Conservation (phyloP, 2,797 vertebrate species). For the Limnodromus scolopaceus region DNA sequence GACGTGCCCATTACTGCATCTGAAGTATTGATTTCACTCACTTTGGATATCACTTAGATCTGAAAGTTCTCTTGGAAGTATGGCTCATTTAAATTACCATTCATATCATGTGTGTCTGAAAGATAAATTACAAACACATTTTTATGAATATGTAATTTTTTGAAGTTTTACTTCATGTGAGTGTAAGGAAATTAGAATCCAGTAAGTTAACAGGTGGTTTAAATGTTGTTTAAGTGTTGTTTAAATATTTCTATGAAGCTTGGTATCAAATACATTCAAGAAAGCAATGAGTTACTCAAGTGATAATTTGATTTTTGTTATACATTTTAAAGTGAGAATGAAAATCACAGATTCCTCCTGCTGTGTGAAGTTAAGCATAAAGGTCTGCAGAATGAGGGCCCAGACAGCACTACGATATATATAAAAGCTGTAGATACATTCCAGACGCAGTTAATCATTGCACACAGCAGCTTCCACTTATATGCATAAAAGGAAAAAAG, state of each 20-base stretch:
- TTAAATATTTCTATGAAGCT: background rate
- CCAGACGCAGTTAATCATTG: constrained; percentile 6
- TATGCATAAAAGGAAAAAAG: background rate
- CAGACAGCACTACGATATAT: background rate
- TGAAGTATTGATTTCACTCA: background rate
- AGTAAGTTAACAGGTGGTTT: constrained; percentile 8
- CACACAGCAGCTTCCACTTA: background rate
- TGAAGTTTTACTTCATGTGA: background rate
- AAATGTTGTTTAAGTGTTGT: background rate
- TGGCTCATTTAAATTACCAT: background rate
- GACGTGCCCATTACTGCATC: background rate
- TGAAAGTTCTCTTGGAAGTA: constrained; percentile 3
- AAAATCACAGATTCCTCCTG: background rate
- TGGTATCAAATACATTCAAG: background rate
- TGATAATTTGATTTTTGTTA: constrained; percentile 33
- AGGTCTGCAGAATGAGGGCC: constrained; percentile 29
- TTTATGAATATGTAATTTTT: background rate
- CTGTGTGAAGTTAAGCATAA: constrained; percentile 4
- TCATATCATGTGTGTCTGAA: background rate
- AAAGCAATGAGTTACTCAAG: constrained; percentile 11
- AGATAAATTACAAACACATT: background rate
- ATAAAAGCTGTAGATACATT: constrained; percentile 9
- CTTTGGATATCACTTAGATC: background rate
- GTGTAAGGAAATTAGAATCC: constrained; percentile 1
- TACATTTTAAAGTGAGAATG: background rate